Evolutionary conservation across 2,888 invertebrate species (phyloP), one percentile per base, ranked within the genome.

Genomic region (Bruchidius siliquastri): DNA sequence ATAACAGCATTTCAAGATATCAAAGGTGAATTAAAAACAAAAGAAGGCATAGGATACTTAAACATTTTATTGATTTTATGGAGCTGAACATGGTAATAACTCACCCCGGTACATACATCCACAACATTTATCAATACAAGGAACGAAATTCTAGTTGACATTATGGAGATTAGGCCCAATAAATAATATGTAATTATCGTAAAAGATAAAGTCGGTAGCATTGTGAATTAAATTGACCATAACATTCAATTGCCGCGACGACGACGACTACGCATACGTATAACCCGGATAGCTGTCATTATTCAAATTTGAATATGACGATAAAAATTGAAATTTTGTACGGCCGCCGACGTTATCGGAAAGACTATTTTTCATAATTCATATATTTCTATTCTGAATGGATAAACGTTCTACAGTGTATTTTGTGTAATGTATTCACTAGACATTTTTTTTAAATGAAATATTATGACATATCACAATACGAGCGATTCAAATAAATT

Each of bases 351-450:
- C 70, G 74, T 75, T 74, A 78, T 75, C 72, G 72, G 74, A 73
- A 73, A 74, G 70, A 68, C 76, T 80, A 76, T 76, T 82, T 82
- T 81, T 80, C 81, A 82, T 82, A 82, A 82, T 81, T 81, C 76
- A 76, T 79, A 78, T 77, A 81, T 81, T 81, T 79, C 80, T 78
- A 81, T 81, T 80, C 81, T 70, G 72, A 76, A 77, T 80, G 75
- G 76, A 76, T 74, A 18, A 49, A 49, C 13, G 18, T 3, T 49
- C 49, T 49, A 49, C 49, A 49, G 49, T 49, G 49, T 49, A 49
- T 67, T 73, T 76, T 71, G 74, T 74, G 71, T 79, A 81, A 78
- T 78, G 30, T 78, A 80, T 80, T 78, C 49, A 18, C 13, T 3
- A 1, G 49, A 49, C 76, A 73, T 74, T 77, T 78, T 79, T 75